Conservation (phyloP, 2,797 vertebrate genomes). For the Cuniculus paca region DNA sequence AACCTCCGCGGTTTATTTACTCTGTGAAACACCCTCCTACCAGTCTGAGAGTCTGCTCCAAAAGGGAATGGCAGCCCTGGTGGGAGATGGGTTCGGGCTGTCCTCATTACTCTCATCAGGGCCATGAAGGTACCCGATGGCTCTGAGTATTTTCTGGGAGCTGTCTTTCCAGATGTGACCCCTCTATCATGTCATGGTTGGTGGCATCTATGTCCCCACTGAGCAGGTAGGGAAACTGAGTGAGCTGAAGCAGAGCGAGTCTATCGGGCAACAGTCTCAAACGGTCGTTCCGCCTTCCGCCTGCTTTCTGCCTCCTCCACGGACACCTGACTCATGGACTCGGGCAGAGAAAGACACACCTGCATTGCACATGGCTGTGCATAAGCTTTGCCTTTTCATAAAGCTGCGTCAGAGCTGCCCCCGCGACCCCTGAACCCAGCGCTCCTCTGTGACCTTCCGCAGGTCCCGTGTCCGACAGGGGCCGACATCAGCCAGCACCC, state of each 20-base stretch:
- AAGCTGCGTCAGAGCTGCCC: background rate
- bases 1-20: background rate
- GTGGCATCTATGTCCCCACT: background rate
- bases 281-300: background rate
- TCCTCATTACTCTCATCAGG: no score
- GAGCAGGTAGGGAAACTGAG: background rate
- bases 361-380: background rate
- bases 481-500: conserved; percentile 81
- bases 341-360: background rate
- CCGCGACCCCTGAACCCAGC: background rate
- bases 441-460: background rate
- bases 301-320: background rate
- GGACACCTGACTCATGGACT: background rate
- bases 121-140: background rate
- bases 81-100: background rate
- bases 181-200: background rate
- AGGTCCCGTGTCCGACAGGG: conserved; percentile 91
- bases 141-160: background rate
- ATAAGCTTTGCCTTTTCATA: background rate
- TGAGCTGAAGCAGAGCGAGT: background rate
- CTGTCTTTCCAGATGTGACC: background rate
- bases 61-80: background rate
- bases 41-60: background rate
- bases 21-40: background rate
- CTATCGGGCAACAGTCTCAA: background rate